Evolutionary conservation across 1,140 invertebrate genomes (phyloP), one percentile per base, ranked within the genome.

Genomic region (Cherax quadricarinatus): DNA sequence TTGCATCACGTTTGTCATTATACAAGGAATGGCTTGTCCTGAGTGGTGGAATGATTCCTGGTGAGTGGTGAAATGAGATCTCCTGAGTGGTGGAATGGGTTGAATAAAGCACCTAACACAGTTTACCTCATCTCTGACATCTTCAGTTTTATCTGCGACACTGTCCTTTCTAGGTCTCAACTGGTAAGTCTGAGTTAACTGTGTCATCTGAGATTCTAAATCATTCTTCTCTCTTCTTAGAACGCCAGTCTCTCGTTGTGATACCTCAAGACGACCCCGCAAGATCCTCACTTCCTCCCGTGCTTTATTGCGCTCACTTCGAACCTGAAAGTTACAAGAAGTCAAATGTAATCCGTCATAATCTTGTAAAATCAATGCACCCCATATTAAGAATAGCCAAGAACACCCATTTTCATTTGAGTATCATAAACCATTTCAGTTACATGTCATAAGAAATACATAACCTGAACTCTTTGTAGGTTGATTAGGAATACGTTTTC

Each of bases 221-320:
- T 98, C 98, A 94, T 97, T 96, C 94, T 97, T 98, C 94, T 98
- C 97, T 4, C 97, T 96, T 95, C 98, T 98, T 53, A 97, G 95
- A 1, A 95, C 95, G 88, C 96, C 96, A 9, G 96, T 95, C 94
- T 99, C 98, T 95, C 98, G 98, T 30, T 97, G 95, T 3, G 97
- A 95, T 12, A 96, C 94, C 94, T 98, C 98, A 84, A 98, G 95
- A 95, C 98, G 98, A 30, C 96, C 96, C 94, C 98, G 96, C 0
- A 98, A 95, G 86, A 97, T 96, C 94, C 98, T 97, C 5, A 97
- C 96, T 95, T 99, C 98, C 94, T 99, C 98, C 66, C 98, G 95
- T 0, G 98, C 97, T 95, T 98, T 97, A 94, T 98, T 98, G 30
- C 98, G 96, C 95, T 98, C 98, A 94, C 97, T 97, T 80, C 97